Evolutionary conservation across 2,113 vertebrate species (phyloP).

Genomic region (Heliornis fulica): DNA sequence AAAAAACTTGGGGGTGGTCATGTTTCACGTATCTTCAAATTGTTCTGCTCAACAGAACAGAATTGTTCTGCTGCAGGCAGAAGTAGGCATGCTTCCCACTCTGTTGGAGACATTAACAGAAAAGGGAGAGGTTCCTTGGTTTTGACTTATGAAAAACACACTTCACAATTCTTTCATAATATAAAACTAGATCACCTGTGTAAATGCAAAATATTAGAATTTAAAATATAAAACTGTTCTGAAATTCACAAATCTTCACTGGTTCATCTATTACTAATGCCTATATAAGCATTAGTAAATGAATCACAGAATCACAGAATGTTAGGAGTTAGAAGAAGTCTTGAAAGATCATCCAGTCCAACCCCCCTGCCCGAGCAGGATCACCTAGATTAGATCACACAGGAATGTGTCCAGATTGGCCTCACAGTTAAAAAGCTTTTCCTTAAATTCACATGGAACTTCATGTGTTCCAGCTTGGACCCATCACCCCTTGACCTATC

Average conservation of each 20-base stretch:
- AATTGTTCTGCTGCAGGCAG: background rate
- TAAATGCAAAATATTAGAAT: background rate
- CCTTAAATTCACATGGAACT: too few relatives aligned
- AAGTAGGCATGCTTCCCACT: background rate
- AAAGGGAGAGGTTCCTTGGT: background rate
- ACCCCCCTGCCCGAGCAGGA: too few relatives aligned
- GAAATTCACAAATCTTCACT: background rate
- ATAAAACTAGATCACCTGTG: background rate
- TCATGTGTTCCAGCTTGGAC: too few relatives aligned
- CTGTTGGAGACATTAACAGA: accelerated
- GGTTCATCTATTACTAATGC: background rate
- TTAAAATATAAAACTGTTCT: background rate
- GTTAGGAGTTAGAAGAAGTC: too few relatives aligned
- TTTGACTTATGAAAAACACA: background rate
- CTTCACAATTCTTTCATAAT: background rate
- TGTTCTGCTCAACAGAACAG: background rate
- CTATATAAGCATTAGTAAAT: background rate
- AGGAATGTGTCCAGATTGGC: too few relatives aligned
- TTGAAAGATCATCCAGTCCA: too few relatives aligned
- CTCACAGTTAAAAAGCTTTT: too few relatives aligned
- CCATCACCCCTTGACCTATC: too few relatives aligned
- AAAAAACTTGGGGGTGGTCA: background rate
- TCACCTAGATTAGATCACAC: too few relatives aligned
- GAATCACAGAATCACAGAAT: too few relatives aligned
- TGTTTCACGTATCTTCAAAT: background rate